These are phyloP conservation scores for Deroplatys truncata DNA, from an alignment of 2,888 invertebrate species.

Conservation along the genomic window DNA sequence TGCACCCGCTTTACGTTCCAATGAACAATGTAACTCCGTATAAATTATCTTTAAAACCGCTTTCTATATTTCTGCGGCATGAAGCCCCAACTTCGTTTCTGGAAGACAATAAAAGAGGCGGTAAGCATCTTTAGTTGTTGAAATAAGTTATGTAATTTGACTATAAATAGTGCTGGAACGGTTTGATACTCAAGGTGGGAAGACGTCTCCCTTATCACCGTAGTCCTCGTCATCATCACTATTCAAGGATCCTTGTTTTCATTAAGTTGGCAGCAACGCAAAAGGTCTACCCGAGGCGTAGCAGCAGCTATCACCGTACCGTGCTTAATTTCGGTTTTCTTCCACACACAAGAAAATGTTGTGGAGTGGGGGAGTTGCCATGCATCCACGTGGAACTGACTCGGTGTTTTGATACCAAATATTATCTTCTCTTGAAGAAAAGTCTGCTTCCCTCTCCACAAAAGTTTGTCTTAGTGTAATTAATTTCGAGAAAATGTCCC, in stretches of 20 bases:
- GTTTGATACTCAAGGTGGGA: neutral
- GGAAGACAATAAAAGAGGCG: neutral
- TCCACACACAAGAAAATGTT: neutral
- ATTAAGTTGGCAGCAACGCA: neutral
- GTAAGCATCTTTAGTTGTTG: neutral
- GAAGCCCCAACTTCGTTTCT: neutral
- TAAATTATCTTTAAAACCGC: neutral
- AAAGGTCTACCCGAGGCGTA: neutral
- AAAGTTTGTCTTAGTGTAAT: constrained; percentile 24
- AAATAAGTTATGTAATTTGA: neutral
- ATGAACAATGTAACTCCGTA: neutral
- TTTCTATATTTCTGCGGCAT: neutral
- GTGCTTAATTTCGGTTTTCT: constrained; percentile 18
- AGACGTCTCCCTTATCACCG: neutral
- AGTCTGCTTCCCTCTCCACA: neutral
- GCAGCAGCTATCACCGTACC: neutral
- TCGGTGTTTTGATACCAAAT: constrained; percentile 18
- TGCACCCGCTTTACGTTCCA: neutral
- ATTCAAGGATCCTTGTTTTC: neutral
- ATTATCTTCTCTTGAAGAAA: neutral
- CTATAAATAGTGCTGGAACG: no score
- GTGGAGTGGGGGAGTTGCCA: neutral
- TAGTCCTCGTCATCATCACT: neutral
- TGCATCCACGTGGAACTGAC: constrained; percentile 12
- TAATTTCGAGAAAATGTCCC: constrained; percentile 17